Evolutionary conservation across 2,888 invertebrate genomes (phyloP).

Genomic region (Nudaria mundana): DNA sequence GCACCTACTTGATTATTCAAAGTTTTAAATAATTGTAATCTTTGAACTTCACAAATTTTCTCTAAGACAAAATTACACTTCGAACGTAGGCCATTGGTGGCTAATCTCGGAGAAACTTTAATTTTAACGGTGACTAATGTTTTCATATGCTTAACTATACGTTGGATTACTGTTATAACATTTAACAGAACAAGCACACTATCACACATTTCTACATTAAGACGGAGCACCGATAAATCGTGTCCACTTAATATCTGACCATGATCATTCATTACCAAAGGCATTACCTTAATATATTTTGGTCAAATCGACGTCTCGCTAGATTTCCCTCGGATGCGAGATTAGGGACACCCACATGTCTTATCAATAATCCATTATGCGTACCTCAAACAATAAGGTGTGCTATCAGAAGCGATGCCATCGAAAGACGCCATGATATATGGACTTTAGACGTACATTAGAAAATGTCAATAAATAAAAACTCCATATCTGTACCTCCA

Average conservation of each 20-base stretch:
- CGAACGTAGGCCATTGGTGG: conserved; percentile 47
- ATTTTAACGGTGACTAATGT: conserved; percentile 67
- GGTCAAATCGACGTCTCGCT: conserved; percentile 56
- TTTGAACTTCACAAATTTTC: conserved; percentile 54
- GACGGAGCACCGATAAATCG: conserved; percentile 61
- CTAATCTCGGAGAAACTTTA: conserved; percentile 54
- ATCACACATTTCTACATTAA: conserved; percentile 67
- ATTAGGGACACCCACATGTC: conserved; percentile 78
- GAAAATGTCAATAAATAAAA: conserved; percentile 80
- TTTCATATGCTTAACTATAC: conserved; percentile 51
- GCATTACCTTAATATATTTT: conserved; percentile 62
- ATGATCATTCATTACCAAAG: conserved; percentile 64
- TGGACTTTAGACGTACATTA: conserved; percentile 65
- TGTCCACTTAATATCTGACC: conserved; percentile 69
- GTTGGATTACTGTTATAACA: conserved; percentile 61
- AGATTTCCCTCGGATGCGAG: conserved; percentile 58
- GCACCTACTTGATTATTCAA: conserved; percentile 33
- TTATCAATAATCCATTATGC: conserved; percentile 80
- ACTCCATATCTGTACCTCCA: conserved; percentile 64
- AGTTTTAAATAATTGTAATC: conserved; percentile 52
- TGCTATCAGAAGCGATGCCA: conserved; percentile 65
- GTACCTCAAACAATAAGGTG: conserved; percentile 73
- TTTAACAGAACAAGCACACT: conserved; percentile 59
- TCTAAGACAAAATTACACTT: conserved; percentile 45
- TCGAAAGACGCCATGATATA: conserved; percentile 67